Evolutionary conservation across 2,888 invertebrate species (phyloP).

Genomic region (Chironomus riparius): DNA sequence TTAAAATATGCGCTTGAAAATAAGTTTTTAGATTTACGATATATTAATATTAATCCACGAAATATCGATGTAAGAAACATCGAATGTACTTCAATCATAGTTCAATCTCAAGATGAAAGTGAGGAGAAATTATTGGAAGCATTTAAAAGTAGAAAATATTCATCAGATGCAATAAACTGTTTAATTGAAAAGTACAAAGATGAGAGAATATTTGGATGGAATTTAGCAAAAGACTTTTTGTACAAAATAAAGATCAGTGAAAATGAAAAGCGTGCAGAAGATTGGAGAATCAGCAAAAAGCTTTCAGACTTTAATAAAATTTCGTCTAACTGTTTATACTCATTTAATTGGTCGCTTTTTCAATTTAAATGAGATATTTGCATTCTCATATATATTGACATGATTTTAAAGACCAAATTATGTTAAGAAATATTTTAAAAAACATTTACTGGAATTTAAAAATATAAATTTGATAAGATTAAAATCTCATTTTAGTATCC

Average conservation of each 20-base stretch:
- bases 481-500: too few relatives aligned
- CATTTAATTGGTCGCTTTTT: conserved; percentile 4
- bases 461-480: too few relatives aligned
- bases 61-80: background rate
- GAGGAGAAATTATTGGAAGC: background rate
- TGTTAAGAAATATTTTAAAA: too few relatives aligned
- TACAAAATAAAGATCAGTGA: background rate
- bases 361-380: background rate
- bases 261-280: background rate
- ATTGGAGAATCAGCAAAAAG: conserved; percentile 6
- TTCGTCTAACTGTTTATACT: conserved; percentile 10
- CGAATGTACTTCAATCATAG: background rate
- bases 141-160: conserved; percentile 3
- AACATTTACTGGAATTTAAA: too few relatives aligned
- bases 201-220: conserved; percentile 12
- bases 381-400: too few relatives aligned
- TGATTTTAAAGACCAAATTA: too few relatives aligned
- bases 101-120: background rate
- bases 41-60: background rate
- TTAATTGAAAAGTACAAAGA: background rate
- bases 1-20: background rate
- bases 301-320: conserved; percentile 13
- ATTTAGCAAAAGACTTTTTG: background rate
- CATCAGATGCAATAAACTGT: background rate
- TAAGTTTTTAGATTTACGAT: background rate